Percentiles rank a stretch among this genome's conserved stretches.
These are phyloP conservation scores for Corythornis madagascariensis DNA, from an alignment of 2,113 vertebrate species.

Conservation along the genomic window DNA sequence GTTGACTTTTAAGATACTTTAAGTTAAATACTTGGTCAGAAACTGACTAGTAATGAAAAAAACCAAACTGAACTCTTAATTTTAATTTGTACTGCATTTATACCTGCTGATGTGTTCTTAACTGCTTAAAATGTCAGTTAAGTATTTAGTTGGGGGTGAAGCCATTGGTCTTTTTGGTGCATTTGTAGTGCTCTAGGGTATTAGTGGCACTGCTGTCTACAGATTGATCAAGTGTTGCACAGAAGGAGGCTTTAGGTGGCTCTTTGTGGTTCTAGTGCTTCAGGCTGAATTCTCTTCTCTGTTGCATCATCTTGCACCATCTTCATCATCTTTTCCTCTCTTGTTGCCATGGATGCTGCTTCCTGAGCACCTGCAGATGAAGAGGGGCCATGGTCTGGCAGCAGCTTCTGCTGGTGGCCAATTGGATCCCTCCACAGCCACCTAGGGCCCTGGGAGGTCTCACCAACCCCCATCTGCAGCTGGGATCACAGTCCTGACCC, in stretches of 20 bases:
- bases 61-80: background rate
- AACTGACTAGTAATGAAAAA: background rate
- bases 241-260: background rate
- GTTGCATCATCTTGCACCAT: background rate
- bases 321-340: background rate
- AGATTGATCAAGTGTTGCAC: background rate
- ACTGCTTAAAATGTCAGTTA: background rate
- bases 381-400: background rate
- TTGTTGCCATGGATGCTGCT: background rate
- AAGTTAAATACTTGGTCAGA: background rate
- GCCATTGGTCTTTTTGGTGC: background rate
- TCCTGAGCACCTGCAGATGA: background rate
- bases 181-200: background rate
- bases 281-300: background rate
- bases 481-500: rapidly evolving
- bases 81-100: background rate
- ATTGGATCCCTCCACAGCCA: background rate
- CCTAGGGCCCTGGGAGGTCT: background rate
- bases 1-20: background rate
- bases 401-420: background rate
- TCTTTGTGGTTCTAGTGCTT: background rate
- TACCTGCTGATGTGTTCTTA: background rate
- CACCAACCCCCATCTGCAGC: background rate
- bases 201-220: background rate
- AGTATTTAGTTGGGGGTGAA: background rate